Conservation (phyloP, 1,140 invertebrate genomes). For the Lordiphosa mommai region DNA sequence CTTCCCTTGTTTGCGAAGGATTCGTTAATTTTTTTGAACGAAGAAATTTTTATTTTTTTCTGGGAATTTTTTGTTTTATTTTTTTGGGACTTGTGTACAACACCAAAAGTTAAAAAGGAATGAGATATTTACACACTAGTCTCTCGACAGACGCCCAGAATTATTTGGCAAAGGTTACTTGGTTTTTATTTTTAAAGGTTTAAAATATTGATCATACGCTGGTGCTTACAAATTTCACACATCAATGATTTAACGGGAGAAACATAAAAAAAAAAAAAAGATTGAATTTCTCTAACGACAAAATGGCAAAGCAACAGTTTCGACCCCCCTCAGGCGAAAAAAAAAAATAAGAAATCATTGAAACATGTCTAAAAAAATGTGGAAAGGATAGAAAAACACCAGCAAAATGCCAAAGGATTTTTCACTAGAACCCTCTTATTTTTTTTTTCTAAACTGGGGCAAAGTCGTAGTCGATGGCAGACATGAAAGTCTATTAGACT, state of each 20-base stretch:
- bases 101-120: constrained; percentile 20
- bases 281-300: constrained; percentile 56
- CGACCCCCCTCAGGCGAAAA: constrained; percentile 53
- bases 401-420: constrained; percentile 60
- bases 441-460: constrained; percentile 52
- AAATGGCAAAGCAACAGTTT: constrained; percentile 71
- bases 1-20: background rate
- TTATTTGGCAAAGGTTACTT: constrained; percentile 30
- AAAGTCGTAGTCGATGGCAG: constrained; percentile 55
- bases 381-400: constrained; percentile 13
- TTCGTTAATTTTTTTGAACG: constrained; percentile 7
- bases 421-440: constrained; percentile 44
- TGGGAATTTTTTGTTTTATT: constrained; percentile 10
- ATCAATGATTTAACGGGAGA: constrained; percentile 62
- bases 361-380: constrained; percentile 59
- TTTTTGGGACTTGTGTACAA: constrained; percentile 23
- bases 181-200: constrained; percentile 20
- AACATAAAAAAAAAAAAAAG: constrained; percentile 51
- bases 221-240: constrained; percentile 62
- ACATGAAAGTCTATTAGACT: constrained; percentile 77
- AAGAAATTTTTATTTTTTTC: constrained; percentile 27
- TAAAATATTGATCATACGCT: constrained; percentile 50
- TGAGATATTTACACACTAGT: constrained; percentile 1
- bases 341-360: constrained; percentile 77
- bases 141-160: background rate